phyloP scores from a whole-genome alignment of 2,888 invertebrate genomes.

The Phengaris arion region DNA sequence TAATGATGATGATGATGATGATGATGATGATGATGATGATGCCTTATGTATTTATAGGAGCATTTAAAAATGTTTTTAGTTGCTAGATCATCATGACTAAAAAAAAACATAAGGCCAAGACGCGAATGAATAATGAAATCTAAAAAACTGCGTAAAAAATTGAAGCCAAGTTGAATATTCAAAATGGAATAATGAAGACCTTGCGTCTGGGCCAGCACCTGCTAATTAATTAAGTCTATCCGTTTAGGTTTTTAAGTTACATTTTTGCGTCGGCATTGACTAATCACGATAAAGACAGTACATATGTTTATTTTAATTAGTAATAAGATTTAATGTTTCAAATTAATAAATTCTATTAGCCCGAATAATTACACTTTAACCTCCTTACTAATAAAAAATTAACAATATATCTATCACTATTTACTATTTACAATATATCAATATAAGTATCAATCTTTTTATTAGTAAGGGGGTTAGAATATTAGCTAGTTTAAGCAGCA shows the following conservation, averaged over 20 bases:
- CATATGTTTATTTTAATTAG: not conserved
- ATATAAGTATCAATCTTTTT: too few species aligned
- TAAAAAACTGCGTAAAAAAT: slow-evolving; percentile 1
- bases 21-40: too few species aligned
- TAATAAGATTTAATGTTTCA: not conserved
- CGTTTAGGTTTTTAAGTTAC: not conserved
- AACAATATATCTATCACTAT: too few species aligned
- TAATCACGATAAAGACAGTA: not conserved
- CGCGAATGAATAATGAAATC: not conserved
- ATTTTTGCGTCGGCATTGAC: slow-evolving; percentile 2
- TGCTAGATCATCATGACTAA: not conserved
- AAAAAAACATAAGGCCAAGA: not conserved
- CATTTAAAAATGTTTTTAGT: not conserved
- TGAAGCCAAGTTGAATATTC: not conserved
- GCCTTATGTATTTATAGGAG: too few species aligned
- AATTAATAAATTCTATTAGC: not conserved
- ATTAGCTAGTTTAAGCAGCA: too few species aligned
- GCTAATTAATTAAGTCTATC: slow-evolving; percentile 1
- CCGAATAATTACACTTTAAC: too few species aligned
- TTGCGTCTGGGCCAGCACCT: not conserved
- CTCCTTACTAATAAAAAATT: too few species aligned
- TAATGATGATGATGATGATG: too few species aligned
- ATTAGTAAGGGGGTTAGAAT: too few species aligned
- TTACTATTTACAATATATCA: too few species aligned
- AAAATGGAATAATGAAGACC: not conserved